Percentiles rank a stretch among this genome's conserved stretches.
These are phyloP conservation scores for Dromius quadrimaculatus DNA, from an alignment of 2,888 invertebrate species.

Conservation along the genomic window DNA sequence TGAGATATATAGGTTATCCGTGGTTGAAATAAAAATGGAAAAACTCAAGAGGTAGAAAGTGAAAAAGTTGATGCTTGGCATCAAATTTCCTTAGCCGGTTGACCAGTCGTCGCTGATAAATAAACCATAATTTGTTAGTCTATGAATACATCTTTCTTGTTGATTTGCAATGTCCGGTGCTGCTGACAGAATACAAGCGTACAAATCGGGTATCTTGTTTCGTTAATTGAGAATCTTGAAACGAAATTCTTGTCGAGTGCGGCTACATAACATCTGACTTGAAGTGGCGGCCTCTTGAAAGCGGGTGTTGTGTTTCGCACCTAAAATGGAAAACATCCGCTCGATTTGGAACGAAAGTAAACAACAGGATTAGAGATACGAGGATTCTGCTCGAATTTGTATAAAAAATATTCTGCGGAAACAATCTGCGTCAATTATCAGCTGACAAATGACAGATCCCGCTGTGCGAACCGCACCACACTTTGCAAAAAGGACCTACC, in stretches of 20 bases:
- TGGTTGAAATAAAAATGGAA: not conserved
- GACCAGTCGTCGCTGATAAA: not conserved
- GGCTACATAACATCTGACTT: not conserved
- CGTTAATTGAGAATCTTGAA: conserved; percentile 1
- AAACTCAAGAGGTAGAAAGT: not conserved
- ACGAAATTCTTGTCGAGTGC: conserved; percentile 2
- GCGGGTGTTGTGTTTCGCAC: conserved; percentile 6
- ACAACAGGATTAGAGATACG: not conserved
- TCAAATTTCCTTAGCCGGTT: not conserved
- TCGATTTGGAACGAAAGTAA: not conserved
- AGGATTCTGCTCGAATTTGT: too few relatives aligned
- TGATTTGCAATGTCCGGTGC: conserved; percentile 11
- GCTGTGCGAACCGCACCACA: not conserved
- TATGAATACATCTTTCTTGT: too few relatives aligned
- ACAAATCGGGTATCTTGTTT: conserved; percentile 6
- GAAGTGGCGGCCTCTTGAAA: not conserved
- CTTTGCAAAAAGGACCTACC: conserved; percentile 45
- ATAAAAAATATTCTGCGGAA: not conserved
- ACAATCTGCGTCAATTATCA: conserved; percentile 34
- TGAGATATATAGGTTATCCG: conserved; percentile 4
- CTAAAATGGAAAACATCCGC: conserved; percentile 11
- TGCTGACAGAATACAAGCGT: not conserved
- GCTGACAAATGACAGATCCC: conserved; percentile 21
- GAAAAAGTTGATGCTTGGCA: not conserved
- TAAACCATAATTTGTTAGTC: not conserved